Percentiles rank a stretch among this genome's conserved stretches.
These are phyloP conservation scores for Dreissena rostriformis DNA, from an alignment of 1,140 invertebrate species.

Conservation along the genomic window DNA sequence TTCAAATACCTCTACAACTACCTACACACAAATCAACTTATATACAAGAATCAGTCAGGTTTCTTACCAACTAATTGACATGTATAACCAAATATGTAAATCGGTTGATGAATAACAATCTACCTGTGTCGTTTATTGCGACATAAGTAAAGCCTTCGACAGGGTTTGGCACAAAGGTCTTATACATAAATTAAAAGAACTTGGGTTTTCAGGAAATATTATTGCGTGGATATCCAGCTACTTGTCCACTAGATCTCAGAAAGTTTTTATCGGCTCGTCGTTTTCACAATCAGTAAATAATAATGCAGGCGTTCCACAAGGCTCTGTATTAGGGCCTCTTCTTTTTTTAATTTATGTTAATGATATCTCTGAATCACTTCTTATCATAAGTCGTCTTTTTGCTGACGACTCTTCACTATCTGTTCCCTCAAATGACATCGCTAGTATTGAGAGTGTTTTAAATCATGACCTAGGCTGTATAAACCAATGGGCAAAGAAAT, in stretches of 20 bases:
- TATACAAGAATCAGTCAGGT: conserved; percentile 22
- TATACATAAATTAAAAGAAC: conserved; percentile 4
- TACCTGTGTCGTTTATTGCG: conserved; percentile 26
- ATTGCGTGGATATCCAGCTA: conserved; percentile 12
- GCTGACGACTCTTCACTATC: conserved; percentile 22
- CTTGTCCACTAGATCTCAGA: conserved; percentile 12
- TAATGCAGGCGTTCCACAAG: neutral
- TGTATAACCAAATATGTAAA: conserved; percentile 23
- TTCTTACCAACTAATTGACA: conserved; percentile 41
- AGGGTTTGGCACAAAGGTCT: conserved; percentile 28
- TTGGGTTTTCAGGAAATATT: neutral
- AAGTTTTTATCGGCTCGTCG: conserved; percentile 1
- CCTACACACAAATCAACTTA: conserved; percentile 21
- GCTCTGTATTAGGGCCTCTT: neutral
- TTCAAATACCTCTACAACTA: conserved; percentile 14
- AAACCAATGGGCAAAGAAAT: neutral
- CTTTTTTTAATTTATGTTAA: conserved; percentile 13
- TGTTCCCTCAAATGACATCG: neutral
- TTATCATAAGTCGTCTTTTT: conserved; percentile 1
- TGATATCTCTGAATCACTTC: neutral
- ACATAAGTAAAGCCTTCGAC: conserved; percentile 28
- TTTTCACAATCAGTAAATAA: neutral
- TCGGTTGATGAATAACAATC: conserved; percentile 18
- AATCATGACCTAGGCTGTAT: neutral
- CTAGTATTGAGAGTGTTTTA: neutral